These are phyloP conservation scores for Fistularia tabacaria DNA, from an alignment of 2,797 vertebrate species.

Conservation along the genomic window DNA sequence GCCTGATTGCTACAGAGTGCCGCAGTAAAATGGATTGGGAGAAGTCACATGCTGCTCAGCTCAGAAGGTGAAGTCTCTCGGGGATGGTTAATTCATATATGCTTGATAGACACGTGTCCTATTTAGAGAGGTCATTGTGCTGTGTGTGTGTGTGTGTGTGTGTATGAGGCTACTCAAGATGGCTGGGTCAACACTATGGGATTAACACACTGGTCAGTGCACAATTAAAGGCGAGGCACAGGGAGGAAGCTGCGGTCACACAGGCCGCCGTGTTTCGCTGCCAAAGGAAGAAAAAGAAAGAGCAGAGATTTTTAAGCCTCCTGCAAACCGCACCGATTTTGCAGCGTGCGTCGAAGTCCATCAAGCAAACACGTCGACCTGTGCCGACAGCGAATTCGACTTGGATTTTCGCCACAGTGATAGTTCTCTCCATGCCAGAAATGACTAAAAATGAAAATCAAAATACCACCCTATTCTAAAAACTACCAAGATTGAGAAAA, in stretches of 20 bases:
- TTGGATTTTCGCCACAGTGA: too few relatives aligned
- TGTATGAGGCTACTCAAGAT: conserved; percentile 49
- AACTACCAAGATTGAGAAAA: too few relatives aligned
- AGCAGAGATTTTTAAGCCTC: conserved; percentile 2
- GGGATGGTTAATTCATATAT: conserved; percentile 90
- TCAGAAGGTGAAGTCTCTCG: conserved; percentile 85
- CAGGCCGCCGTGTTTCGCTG: conserved; percentile 17
- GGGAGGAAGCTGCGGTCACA: conserved; percentile 12
- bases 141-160: conserved; percentile 38
- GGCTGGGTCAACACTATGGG: conserved; percentile 60
- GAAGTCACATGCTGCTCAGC: conserved; percentile 79
- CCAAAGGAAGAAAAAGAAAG: conserved; percentile 9
- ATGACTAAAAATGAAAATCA: too few relatives aligned
- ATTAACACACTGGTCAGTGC: conserved; percentile 61
- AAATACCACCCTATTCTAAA: too few relatives aligned
- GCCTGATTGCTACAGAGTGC: conserved; percentile 78
- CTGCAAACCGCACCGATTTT: not conserved
- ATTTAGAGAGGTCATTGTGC: conserved; percentile 83
- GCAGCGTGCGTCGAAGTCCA: too few relatives aligned
- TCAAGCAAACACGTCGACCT: too few relatives aligned
- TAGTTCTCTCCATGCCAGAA: too few relatives aligned
- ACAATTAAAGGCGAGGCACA: conserved; percentile 34
- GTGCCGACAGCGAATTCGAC: too few relatives aligned
- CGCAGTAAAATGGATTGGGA: conserved; percentile 80
- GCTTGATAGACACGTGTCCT: conserved; percentile 88